phyloP scores from a whole-genome alignment of 2,797 vertebrate genomes.

The Siniperca scherzeri region DNA sequence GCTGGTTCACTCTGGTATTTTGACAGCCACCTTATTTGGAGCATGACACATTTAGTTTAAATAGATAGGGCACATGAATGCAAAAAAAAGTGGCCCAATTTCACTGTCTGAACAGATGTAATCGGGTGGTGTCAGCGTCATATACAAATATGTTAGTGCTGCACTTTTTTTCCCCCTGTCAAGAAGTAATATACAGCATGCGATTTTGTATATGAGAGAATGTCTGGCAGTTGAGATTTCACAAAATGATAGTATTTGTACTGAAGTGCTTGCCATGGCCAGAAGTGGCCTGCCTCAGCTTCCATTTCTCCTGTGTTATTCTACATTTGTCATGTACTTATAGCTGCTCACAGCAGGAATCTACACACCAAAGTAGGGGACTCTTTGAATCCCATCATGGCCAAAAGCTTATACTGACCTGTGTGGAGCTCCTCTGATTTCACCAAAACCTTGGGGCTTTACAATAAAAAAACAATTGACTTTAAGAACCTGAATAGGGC shows the following conservation, averaged over 20 bases:
- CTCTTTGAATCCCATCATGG: slow-evolving; percentile 25
- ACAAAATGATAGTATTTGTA: slow-evolving; percentile 45
- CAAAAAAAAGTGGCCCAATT: slow-evolving; percentile 59
- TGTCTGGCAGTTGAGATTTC: slow-evolving; percentile 41
- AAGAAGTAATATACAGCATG: slow-evolving; percentile 47
- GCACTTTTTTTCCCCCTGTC: slow-evolving; percentile 60
- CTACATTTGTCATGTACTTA: slow-evolving; percentile 30
- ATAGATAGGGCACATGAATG: slow-evolving; percentile 67
- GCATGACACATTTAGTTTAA: slow-evolving; percentile 81
- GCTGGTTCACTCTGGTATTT: slow-evolving; percentile 66
- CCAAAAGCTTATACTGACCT: slow-evolving; percentile 36
- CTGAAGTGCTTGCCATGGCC: slow-evolving; percentile 35
- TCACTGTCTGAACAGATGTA: slow-evolving; percentile 68
- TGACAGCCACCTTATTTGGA: slow-evolving; percentile 81
- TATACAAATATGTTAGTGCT: slow-evolving; percentile 71
- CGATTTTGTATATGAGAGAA: slow-evolving; percentile 31
- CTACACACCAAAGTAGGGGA: slow-evolving; percentile 10
- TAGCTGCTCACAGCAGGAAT: slow-evolving; percentile 27
- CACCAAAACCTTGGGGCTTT: slow-evolving; percentile 2
- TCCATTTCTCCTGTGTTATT: slow-evolving; percentile 38
- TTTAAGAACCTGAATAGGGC: background rate
- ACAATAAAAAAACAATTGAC: background rate
- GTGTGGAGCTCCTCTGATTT: slow-evolving; percentile 4
- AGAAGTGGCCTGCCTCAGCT: slow-evolving; percentile 19
- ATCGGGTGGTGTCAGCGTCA: slow-evolving; percentile 73